Evolutionary conservation across 2,797 vertebrate genomes (phyloP).

Genomic region (Selene dorsalis): DNA sequence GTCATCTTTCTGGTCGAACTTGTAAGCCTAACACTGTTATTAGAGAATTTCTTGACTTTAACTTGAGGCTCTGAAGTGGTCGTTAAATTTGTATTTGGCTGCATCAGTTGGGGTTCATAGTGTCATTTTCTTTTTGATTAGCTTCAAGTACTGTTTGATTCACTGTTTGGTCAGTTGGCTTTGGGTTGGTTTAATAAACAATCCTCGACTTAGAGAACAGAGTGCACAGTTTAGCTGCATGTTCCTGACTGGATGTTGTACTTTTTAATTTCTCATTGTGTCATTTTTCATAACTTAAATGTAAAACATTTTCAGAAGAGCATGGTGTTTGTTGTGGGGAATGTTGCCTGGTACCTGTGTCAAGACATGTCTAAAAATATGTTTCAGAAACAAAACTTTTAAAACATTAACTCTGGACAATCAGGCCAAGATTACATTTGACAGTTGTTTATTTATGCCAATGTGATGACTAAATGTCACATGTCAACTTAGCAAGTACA

Average conservation of each 20-base stretch:
- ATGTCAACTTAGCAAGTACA: constrained; percentile 30
- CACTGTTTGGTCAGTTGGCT: constrained; percentile 8
- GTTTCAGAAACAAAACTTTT: constrained; percentile 26
- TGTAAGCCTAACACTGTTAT: constrained; percentile 3
- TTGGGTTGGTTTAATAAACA: constrained; percentile 3
- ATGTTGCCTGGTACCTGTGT: neutral
- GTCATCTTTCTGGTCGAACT: constrained; percentile 35
- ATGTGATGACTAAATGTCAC: constrained; percentile 22
- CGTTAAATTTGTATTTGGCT: constrained; percentile 32
- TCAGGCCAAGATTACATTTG: constrained; percentile 16
- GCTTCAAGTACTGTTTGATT: constrained; percentile 19
- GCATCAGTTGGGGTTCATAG: constrained; percentile 1
- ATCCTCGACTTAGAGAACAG: neutral
- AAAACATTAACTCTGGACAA: constrained; percentile 26
- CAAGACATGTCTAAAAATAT: constrained; percentile 31
- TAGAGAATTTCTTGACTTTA: constrained; percentile 31
- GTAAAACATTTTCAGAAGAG: neutral
- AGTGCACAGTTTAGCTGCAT: constrained; percentile 5
- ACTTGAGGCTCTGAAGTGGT: constrained; percentile 21
- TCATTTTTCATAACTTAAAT: neutral
- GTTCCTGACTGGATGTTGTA: neutral
- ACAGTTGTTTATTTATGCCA: constrained; percentile 38
- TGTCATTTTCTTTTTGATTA: constrained; percentile 49
- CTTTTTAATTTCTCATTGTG: constrained; percentile 3
- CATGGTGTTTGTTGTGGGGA: constrained; percentile 2